Base-by-base conservation (phyloP, 2,797 vertebrate genomes). In the Columba guinea region DNA sequence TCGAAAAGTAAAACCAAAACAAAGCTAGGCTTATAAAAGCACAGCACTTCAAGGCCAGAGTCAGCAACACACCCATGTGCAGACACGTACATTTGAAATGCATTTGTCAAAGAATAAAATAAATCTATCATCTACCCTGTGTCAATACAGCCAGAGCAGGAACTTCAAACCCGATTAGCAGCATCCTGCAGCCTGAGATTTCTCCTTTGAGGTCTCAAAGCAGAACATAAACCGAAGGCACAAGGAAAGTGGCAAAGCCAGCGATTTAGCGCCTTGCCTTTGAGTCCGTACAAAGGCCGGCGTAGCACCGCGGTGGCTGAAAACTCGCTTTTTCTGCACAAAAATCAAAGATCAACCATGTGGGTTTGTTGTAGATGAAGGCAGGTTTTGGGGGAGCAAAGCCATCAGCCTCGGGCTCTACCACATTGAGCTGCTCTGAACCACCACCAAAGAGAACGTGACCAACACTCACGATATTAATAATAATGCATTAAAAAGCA, bases 101-200 rank as follows among this genome's bases (percentile, higher is more conserved):
- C 32, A 32, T 44, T 90, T 53, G 89, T 86, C 65, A 89, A 80
- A 93, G 82, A 44, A 77, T 93, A 93, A 93, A 86, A 91, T 56
- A 87, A 87, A 90, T 76, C 89, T 67, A 67, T 91, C 80, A 35
- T 79, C 94, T 90, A 69, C 90, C 37, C 70, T 51, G n/a, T 84
- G 91, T 94, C 89, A 76, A 88, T 89, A 80, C 28, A 84, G 85
- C 64, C 77, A 76, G 93, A 90, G 94, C 91, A 95, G 89, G 91
- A 95, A 94, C 93, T 95, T 91, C 95, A 97, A 96, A 94, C 79
- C 79, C 21, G 32, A 88, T 92, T 73, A 96, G 89, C 89, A 92
- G 91, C 96, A 96, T 94, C 94, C 93, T 95, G 93, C 83, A 81
- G 95, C 44, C 88, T 37, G 59, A 71, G 48, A 91, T 84, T 89